Evolutionary conservation across 64 coral and sea anemone genomes (phyloP), one percentile per base, ranked within the genome.

Genomic region (Montipora cactus): DNA sequence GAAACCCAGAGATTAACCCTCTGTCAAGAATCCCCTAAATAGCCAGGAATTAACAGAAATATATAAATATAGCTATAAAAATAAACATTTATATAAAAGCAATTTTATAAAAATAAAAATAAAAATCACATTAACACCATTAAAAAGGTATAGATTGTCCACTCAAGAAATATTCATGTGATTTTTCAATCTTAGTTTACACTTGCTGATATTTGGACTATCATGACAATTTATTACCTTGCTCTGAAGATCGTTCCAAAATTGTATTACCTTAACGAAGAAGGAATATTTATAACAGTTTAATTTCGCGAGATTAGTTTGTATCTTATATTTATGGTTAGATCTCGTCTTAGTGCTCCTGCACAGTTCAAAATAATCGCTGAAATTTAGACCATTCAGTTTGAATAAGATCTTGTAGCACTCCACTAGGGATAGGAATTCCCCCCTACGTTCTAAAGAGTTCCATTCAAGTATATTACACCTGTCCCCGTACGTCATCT

Each of bases 281-380:
- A 70, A 70, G 67, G 67, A 70, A 70, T 70, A 70, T 70, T 70
- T 70, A 70, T 70, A 70, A 70, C 67, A 70, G 67, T 70, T 70
- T 70, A 70, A 70, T 70, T 70, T 16, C 18, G 52, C 52, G 52
- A 70, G 14, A 1, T 70, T 70, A 15, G 14, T 19, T 70, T 70
- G 67, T 70, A 70, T 70, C 14, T 70, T 70, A 70, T 70, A 70
- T 70, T 16, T 6, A 70, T 70, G 15, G 67, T 70, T 70, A 16
- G 15, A 70, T 70, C 19, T 70, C 7, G 0, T 70, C 67, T 70
- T 70, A 18, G 13, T 16, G 67, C 67, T n/a, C 67, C 37, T 84
- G 58, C 9, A 69, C 12, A 21, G 37, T 37, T 37, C 37, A 37
- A 37, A 37, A 37, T 37, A 37, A 37, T 37, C 37, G 37, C 1